Conservation (phyloP, 2,113 vertebrate genomes). For the Prunella fulvescens region DNA sequence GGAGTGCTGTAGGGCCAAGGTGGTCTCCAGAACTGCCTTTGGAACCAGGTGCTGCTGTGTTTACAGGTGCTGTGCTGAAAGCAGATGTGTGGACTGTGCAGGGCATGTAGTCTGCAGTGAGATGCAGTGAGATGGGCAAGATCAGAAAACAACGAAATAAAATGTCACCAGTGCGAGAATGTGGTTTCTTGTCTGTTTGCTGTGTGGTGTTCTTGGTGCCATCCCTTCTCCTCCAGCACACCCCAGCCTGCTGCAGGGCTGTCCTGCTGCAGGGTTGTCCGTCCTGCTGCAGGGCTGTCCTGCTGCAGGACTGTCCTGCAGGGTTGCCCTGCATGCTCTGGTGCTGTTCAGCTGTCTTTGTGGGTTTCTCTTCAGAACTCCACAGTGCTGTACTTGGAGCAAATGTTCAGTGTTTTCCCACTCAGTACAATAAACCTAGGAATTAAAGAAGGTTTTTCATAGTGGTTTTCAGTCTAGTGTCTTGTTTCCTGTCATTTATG, state of each 20-base stretch:
- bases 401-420: not conserved
- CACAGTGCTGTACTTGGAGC: not conserved
- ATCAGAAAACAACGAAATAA: conserved; percentile 1
- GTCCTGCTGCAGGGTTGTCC: not conserved
- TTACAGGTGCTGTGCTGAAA: not conserved
- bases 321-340: not conserved
- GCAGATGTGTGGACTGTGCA: not conserved
- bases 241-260: not conserved
- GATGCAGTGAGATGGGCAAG: not conserved
- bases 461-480: not conserved
- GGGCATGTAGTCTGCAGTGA: not conserved
- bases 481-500: not conserved
- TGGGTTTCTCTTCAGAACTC: not conserved
- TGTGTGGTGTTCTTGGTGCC: not conserved
- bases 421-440: not conserved
- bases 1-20: not conserved
- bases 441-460: not conserved
- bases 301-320: too few relatives aligned
- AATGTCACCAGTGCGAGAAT: not conserved
- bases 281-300: too few relatives aligned
- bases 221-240: not conserved
- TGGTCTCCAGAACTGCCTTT: not conserved
- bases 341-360: not conserved
- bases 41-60: not conserved
- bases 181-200: not conserved